Evolutionary conservation across 2,888 invertebrate genomes (phyloP), one percentile per base, ranked within the genome.

Genomic region (Cryptus viduatorius): DNA sequence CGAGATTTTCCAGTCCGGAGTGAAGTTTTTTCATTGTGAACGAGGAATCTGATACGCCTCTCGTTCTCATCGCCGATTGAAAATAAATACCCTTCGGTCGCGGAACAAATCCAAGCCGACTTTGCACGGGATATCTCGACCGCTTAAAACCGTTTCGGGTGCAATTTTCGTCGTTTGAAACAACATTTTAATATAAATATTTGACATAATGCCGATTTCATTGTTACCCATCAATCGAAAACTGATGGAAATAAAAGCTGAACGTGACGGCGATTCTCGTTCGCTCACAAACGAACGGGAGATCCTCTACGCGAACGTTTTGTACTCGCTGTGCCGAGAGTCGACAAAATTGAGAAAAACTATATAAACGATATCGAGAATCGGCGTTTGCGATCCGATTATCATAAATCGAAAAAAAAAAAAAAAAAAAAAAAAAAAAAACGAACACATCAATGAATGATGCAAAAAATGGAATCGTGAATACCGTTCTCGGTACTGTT

Each of bases 121-220:
- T 31, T 37, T 50, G 29, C 42, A 67, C 76, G 76, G 59, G 42
- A 14, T 46, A 8, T 69, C 71, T 72, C 65, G 77, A 48, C 65
- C 71, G 72, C 14, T 82, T 61, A 72, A 59, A 61, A 78, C 72
- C 78, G 72, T 68, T 37, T 44, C 73, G 78, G 53, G 44, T 19
- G 64, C 24, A 37, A 64, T 69, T 56, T 44, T 69, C 24, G 44
- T 29, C n/a, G 10, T 19, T 44, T 24, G 8, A 65, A 44, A 64
- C 37, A 71, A 71, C 44, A 24, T 10, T 29, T 42, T n/a, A 44
- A 44, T 53, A 65, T 29, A 12, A 68, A 73, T 14, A 50, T 24
- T n/a, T 16, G 67, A 10, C 5, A 42, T n/a, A 37, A 14, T 29
- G 29, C 37, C 61, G 37, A 37, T 29, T 61, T 31, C 14, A 61